Conservation (phyloP, 2,797 vertebrate species). For the Alfaro cultratus region DNA sequence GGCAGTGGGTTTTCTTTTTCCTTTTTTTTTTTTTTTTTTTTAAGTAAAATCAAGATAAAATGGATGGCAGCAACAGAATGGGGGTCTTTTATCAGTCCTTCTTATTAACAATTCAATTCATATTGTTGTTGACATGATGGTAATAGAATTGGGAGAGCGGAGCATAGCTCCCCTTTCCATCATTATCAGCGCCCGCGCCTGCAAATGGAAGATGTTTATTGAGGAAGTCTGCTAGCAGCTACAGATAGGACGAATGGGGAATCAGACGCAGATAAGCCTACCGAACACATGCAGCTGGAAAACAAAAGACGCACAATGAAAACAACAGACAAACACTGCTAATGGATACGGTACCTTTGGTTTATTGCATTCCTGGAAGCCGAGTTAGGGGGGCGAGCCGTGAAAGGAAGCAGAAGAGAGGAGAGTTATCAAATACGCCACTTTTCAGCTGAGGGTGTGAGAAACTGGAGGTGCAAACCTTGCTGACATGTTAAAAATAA, state of each 20-base stretch:
- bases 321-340: conserved; percentile 76
- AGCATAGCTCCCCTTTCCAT: conserved; percentile 6
- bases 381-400: conserved; percentile 90
- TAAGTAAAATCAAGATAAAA: conserved; percentile 25
- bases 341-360: conserved; percentile 93
- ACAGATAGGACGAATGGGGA: conserved; percentile 35
- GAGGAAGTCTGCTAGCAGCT: conserved; percentile 43
- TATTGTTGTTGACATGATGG: conserved; percentile 18
- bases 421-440: conserved; percentile 88
- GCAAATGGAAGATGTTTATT: conserved; percentile 51
- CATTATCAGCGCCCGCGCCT: conserved; percentile 28
- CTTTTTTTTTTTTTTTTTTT: not conserved
- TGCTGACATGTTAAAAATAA: conserved; percentile 30
- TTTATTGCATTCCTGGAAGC: conserved; percentile 97
- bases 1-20: not conserved
- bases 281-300: conserved; percentile 46
- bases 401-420: conserved; percentile 93
- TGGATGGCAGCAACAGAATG: conserved; percentile 1
- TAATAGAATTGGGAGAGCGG: conserved; percentile 25
- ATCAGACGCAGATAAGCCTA: conserved; percentile 45
- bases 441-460: conserved; percentile 75
- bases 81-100: conserved; percentile 15
- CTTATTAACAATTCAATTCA: conserved; percentile 17
- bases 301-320: conserved; percentile 32
- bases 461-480: conserved; percentile 60